These are phyloP conservation scores for Keiferia lycopersicella DNA, from an alignment of 2,888 invertebrate genomes.

Conservation along the genomic window DNA sequence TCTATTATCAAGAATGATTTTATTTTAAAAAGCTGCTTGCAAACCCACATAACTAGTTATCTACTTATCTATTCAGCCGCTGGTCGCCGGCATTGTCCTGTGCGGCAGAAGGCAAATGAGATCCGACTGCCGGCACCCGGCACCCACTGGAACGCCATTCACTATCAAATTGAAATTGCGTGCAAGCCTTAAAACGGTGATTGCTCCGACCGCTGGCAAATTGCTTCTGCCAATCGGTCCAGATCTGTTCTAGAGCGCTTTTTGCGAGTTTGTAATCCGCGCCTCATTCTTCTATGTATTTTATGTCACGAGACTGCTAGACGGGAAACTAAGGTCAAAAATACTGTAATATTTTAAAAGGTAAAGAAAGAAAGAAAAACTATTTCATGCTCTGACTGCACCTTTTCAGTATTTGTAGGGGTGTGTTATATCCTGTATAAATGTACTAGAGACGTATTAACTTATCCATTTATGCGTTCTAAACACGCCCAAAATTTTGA, in stretches of 20 bases:
- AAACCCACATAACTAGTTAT: no score
- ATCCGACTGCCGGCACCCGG: neutral
- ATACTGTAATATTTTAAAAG: no score
- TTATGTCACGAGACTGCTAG: neutral
- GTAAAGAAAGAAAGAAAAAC: no score
- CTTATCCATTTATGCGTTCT: no score
- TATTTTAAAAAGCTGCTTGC: no score
- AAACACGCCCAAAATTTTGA: no score
- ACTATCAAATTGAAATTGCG: conserved; percentile 5
- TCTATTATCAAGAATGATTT: no score
- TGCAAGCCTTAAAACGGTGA: conserved; percentile 3
- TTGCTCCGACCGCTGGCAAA: neutral
- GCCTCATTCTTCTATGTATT: neutral
- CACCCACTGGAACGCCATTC: neutral
- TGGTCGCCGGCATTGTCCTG: neutral
- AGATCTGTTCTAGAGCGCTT: neutral
- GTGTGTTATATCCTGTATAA: no score
- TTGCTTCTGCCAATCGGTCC: neutral
- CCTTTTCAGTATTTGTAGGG: no score
- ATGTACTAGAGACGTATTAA: no score
- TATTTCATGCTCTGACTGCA: no score
- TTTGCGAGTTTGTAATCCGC: neutral
- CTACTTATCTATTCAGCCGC: neutral
- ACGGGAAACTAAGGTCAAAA: no score
- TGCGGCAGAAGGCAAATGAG: neutral